Percentiles rank a stretch among this genome's conserved stretches.
These are phyloP conservation scores for Alitta virens DNA, from an alignment of 2,888 invertebrate species.

Conservation along the genomic window DNA sequence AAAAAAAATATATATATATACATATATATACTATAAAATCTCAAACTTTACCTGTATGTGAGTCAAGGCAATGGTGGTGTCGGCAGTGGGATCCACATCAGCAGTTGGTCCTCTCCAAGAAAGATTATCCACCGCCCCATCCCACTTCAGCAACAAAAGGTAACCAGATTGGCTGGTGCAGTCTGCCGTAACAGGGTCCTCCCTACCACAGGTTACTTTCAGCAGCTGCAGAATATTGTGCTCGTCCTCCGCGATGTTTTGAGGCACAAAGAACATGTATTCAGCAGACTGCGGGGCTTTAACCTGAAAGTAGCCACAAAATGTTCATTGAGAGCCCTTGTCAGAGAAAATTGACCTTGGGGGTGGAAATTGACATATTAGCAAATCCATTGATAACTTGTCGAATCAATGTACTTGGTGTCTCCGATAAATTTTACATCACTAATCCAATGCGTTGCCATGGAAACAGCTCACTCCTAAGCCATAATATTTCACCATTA, in stretches of 20 bases:
- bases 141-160: constrained; percentile 52
- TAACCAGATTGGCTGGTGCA: constrained; percentile 42
- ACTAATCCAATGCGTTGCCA: too few species aligned
- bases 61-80: constrained; percentile 58
- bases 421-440: too few species aligned
- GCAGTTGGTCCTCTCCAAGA: constrained; percentile 54
- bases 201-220: constrained; percentile 58
- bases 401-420: too few species aligned
- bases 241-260: constrained; percentile 46
- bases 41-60: constrained; percentile 53
- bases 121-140: constrained; percentile 33
- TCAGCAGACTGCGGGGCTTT: constrained; percentile 52
- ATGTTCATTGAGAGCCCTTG: too few species aligned
- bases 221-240: constrained; percentile 56
- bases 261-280: constrained; percentile 58
- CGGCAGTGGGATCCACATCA: constrained; percentile 58
- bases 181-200: constrained; percentile 36
- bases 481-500: too few species aligned
- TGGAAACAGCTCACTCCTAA: too few species aligned
- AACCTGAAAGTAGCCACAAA: too few species aligned
- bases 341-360: too few species aligned
- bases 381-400: too few species aligned
- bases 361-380: too few species aligned
- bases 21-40: too few species aligned
- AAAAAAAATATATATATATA: too few species aligned